Evolutionary conservation across 2,888 invertebrate genomes (phyloP).

Genomic region (Physocephala rufipes): DNA sequence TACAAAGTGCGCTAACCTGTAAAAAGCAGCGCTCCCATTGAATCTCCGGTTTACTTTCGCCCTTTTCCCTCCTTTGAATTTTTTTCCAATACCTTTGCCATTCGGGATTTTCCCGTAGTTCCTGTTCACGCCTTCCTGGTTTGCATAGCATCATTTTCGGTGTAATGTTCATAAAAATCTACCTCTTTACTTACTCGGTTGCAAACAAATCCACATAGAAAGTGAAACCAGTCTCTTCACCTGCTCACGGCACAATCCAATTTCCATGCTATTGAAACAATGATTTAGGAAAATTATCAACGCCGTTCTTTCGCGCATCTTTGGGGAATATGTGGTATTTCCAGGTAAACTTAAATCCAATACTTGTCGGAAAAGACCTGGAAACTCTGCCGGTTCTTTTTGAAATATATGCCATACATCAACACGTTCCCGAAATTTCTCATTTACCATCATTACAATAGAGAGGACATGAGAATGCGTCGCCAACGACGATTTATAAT

Average conservation of each 20-base stretch:
- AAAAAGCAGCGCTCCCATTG: conserved; percentile 90
- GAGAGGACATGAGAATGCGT: conserved; percentile 93
- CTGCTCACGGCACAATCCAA: conserved; percentile 90
- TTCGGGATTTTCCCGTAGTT: conserved; percentile 86
- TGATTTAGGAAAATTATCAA: conserved; percentile 93
- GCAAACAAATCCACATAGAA: conserved; percentile 91
- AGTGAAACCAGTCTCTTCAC: conserved; percentile 90
- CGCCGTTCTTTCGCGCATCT: conserved; percentile 82
- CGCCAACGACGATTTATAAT: conserved; percentile 80
- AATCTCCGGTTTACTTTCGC: conserved; percentile 74
- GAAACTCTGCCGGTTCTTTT: conserved; percentile 78
- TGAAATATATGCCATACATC: conserved; percentile 95
- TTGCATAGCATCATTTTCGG: conserved; percentile 8
- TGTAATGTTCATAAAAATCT: neutral
- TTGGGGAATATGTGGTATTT: conserved; percentile 38
- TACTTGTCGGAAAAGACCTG: conserved; percentile 84
- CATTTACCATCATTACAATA: conserved; percentile 98
- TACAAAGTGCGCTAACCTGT: conserved; percentile 61
- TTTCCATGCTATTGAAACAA: conserved; percentile 97
- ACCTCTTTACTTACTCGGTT: conserved; percentile 71
- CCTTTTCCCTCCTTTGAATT: conserved; percentile 80
- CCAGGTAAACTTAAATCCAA: conserved; percentile 75
- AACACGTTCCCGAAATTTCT: conserved; percentile 96
- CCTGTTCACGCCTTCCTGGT: conserved; percentile 81
- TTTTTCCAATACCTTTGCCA: conserved; percentile 93